Evolutionary conservation across 1,140 invertebrate genomes (phyloP).

Genomic region (Drosophila jambulina): DNA sequence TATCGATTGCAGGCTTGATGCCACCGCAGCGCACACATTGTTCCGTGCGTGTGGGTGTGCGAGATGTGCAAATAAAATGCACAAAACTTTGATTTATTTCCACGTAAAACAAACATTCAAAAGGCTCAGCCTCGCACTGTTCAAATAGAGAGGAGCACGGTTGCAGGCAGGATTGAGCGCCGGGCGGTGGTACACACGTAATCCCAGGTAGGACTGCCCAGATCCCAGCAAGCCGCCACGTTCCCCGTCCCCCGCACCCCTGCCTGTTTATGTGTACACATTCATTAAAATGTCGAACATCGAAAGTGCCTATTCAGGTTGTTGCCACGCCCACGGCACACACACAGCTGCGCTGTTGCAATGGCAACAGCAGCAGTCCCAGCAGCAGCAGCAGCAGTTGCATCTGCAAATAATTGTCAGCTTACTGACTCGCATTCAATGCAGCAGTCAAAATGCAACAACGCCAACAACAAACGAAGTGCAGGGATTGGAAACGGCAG

Average conservation of each 20-base stretch:
- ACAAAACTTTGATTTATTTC: constrained; percentile 63
- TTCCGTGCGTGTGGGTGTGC: constrained; percentile 9
- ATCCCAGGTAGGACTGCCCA: constrained; percentile 45
- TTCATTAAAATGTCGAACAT: constrained; percentile 84
- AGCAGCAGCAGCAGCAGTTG: constrained; percentile 41
- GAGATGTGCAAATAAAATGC: constrained; percentile 50
- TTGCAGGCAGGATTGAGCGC: constrained; percentile 1
- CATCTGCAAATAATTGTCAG: constrained; percentile 83
- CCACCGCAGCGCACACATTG: constrained; percentile 23
- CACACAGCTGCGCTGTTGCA: constrained; percentile 36
- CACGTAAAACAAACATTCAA: constrained; percentile 61
- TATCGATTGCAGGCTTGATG: constrained; percentile 37
- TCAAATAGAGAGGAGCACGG: constrained; percentile 20
- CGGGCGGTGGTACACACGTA: constrained; percentile 15
- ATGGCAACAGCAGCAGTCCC: constrained; percentile 20
- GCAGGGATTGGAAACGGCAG: background rate
- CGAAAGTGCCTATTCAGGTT: constrained; percentile 83
- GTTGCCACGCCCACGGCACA: constrained; percentile 70
- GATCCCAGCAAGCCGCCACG: constrained; percentile 1
- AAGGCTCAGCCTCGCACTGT: constrained; percentile 38
- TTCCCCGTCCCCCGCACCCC: background rate
- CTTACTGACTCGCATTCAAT: constrained; percentile 77
- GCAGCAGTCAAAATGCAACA: constrained; percentile 47
- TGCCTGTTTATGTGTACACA: constrained; percentile 82
- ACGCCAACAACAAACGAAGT: constrained; percentile 9